Conservation (phyloP, 1,140 invertebrate genomes). For the Pogonognathellus flavescens region DNA sequence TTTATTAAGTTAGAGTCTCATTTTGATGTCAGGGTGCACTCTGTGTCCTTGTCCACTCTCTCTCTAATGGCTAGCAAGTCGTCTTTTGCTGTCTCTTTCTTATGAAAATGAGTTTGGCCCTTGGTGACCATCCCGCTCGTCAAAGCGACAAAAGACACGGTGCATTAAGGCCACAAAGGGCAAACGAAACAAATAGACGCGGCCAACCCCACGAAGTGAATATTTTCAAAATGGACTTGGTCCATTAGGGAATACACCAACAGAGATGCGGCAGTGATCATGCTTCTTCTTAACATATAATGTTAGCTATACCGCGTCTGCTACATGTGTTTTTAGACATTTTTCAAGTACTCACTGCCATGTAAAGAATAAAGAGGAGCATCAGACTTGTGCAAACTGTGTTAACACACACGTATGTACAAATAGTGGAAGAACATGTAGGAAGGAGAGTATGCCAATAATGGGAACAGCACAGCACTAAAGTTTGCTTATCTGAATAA, state of each 20-base stretch:
- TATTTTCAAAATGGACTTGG: constrained; percentile 44
- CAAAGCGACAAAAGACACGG: constrained; percentile 16
- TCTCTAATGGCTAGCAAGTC: background rate
- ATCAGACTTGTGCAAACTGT: too few relatives aligned
- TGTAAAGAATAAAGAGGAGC: too few relatives aligned
- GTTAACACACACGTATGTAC: too few relatives aligned
- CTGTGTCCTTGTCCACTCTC: background rate
- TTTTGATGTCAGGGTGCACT: constrained; percentile 26
- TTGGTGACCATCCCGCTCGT: constrained; percentile 9
- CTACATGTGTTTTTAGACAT: background rate
- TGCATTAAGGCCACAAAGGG: constrained; percentile 37
- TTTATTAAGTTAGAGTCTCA: constrained; percentile 39
- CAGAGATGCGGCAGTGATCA: background rate
- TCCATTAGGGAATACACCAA: background rate
- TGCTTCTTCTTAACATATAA: background rate
- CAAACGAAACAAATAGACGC: background rate
- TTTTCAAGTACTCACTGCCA: too few relatives aligned
- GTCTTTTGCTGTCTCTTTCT: constrained; percentile 16
- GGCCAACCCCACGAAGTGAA: constrained; percentile 8
- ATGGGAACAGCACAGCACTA: too few relatives aligned
- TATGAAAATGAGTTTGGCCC: constrained; percentile 48
- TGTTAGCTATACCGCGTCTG: background rate
- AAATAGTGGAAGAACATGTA: too few relatives aligned
- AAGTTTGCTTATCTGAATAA: too few relatives aligned
- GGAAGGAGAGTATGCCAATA: too few relatives aligned